A percentile compares a stretch with the other conserved stretches of the same genome.
Conservation (phyloP, 2,888 invertebrate genomes). For the Troglohyphantes excavatus region DNA sequence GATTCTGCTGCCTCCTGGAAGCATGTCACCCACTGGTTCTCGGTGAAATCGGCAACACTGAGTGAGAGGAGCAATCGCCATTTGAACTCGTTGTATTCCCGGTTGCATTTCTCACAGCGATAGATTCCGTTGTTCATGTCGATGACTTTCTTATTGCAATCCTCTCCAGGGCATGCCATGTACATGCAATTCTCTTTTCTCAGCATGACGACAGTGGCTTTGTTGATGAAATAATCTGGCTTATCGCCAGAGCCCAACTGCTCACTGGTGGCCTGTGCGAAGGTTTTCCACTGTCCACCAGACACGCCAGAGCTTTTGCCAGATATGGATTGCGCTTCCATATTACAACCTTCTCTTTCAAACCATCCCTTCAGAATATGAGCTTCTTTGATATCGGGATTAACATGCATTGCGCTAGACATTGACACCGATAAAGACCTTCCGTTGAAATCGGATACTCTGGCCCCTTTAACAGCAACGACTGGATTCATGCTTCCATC, state of each 20-base stretch:
- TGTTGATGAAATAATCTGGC: slow-evolving; percentile 90
- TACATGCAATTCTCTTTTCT: slow-evolving; percentile 93
- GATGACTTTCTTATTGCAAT: slow-evolving; percentile 97
- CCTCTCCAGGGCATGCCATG: slow-evolving; percentile 93
- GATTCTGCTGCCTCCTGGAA: slow-evolving; percentile 91
- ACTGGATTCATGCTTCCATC: slow-evolving; percentile 90
- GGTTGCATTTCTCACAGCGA: slow-evolving; percentile 96
- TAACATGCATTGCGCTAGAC: slow-evolving; percentile 86
- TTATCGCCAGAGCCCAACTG: slow-evolving; percentile 87
- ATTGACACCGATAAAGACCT: slow-evolving; percentile 81
- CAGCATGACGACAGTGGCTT: slow-evolving; percentile 90
- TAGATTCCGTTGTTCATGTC: slow-evolving; percentile 94
- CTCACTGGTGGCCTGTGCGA: slow-evolving; percentile 88
- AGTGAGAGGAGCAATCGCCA: slow-evolving; percentile 92
- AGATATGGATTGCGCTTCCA: slow-evolving; percentile 84
- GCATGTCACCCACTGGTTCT: slow-evolving; percentile 93
- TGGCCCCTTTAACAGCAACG: slow-evolving; percentile 91
- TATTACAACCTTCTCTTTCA: slow-evolving; percentile 85
- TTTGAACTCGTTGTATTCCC: slow-evolving; percentile 91
- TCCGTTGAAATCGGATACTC: slow-evolving; percentile 92
- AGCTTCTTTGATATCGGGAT: slow-evolving; percentile 95
- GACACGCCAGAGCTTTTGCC: slow-evolving; percentile 39
- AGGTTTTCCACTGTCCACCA: slow-evolving; percentile 86
- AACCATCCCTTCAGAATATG: slow-evolving; percentile 95
- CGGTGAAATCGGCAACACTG: slow-evolving; percentile 92